Evolutionary conservation across 2,888 invertebrate genomes (phyloP).

Genomic region (Drepana falcataria): DNA sequence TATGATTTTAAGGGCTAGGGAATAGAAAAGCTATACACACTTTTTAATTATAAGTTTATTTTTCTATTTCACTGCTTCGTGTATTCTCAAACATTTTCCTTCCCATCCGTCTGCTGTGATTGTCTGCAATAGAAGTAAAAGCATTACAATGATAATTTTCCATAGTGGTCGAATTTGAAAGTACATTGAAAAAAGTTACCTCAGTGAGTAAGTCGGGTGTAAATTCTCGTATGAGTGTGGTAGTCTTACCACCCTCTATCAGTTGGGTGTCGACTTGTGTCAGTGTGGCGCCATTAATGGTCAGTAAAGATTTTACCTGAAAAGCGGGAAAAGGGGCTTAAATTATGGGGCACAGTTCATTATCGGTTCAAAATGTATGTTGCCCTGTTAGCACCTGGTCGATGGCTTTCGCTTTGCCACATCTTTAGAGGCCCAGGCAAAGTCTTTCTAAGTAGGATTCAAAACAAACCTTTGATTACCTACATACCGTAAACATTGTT

Average conservation of each 20-base stretch:
- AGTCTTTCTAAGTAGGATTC: too few species aligned
- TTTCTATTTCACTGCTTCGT: background rate
- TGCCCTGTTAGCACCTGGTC: too few species aligned
- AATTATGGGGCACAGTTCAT: too few species aligned
- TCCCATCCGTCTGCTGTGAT: background rate
- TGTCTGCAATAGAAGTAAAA: background rate
- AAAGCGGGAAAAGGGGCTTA: background rate
- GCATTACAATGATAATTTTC: background rate
- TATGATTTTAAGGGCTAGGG: too few species aligned
- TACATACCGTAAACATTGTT: too few species aligned
- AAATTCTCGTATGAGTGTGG: background rate
- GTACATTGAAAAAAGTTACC: background rate
- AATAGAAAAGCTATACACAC: conserved; percentile 15
- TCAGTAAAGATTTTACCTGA: background rate
- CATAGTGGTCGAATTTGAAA: too few species aligned
- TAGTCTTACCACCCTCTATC: background rate
- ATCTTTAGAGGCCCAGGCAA: too few species aligned
- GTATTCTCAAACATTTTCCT: background rate
- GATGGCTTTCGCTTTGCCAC: too few species aligned
- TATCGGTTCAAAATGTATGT: too few species aligned
- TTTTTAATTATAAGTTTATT: background rate
- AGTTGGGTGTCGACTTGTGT: conserved; percentile 1
- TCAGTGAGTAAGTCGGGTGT: background rate
- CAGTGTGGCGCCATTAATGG: background rate
- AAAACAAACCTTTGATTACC: too few species aligned